A percentile compares a stretch with the other conserved stretches of the same genome.
Conservation (phyloP, 2,888 invertebrate genomes). For the Ferrisia virgata region DNA sequence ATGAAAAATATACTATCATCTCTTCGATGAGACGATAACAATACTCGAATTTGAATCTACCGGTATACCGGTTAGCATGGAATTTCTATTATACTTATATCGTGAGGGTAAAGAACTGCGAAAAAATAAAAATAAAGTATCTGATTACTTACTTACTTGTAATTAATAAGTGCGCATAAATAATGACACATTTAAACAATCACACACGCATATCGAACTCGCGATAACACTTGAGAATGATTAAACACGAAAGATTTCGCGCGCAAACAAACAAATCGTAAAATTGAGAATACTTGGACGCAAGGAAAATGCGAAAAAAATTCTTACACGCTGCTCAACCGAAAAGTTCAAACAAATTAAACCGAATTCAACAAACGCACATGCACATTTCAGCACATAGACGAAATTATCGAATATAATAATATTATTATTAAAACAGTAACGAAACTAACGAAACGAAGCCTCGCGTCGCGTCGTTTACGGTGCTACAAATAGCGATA, state of each 20-base stretch:
- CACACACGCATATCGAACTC: neutral
- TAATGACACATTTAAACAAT: neutral
- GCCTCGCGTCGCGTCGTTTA: conserved; percentile 8
- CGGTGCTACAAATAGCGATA: conserved; percentile 9
- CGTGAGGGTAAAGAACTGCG: neutral
- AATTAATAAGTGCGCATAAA: neutral
- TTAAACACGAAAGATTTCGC: conserved; percentile 4
- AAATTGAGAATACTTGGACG: neutral
- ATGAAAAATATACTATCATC: too few relatives aligned
- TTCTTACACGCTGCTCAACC: neutral
- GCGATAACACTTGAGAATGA: neutral
- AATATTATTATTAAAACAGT: conserved; percentile 19
- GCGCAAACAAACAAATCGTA: conserved; percentile 1
- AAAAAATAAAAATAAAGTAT: neutral
- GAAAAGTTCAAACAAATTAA: neutral
- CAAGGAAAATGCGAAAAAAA: neutral
- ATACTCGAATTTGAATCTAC: too few relatives aligned
- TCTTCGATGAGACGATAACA: too few relatives aligned
- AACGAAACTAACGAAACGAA: too few relatives aligned
- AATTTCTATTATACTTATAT: too few relatives aligned
- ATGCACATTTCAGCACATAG: neutral
- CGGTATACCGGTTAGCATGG: too few relatives aligned
- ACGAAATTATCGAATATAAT: conserved; percentile 25
- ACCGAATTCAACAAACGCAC: neutral
- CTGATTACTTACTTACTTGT: neutral